Conservation (phyloP, 1,140 invertebrate species). For the Zophobas atratus region DNA sequence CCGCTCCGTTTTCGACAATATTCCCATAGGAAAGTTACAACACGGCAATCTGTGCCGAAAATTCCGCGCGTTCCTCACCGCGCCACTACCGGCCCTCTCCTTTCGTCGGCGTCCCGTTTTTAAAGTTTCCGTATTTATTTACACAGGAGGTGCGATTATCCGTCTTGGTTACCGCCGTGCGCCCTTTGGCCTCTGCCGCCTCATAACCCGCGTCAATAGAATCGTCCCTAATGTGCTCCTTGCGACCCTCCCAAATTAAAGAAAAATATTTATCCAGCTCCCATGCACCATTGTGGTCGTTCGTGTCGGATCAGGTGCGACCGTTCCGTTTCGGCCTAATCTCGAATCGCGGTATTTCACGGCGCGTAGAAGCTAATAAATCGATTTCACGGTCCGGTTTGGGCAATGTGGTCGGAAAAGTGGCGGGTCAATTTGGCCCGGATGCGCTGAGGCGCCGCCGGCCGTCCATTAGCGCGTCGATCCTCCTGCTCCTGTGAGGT, state of each 20-base stretch:
- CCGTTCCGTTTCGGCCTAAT: constrained; percentile 50
- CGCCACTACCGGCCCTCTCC: too few species aligned
- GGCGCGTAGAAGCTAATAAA: constrained; percentile 53
- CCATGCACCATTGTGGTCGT: neutral
- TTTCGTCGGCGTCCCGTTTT: too few species aligned
- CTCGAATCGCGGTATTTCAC: constrained; percentile 52
- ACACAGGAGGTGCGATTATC: too few species aligned
- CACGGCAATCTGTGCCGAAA: too few species aligned
- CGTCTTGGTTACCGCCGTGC: too few species aligned
- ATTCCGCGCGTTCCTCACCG: too few species aligned
- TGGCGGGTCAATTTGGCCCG: constrained; percentile 1
- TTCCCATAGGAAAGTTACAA: too few species aligned
- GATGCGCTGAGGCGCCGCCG: constrained; percentile 7
- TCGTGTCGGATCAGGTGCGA: constrained; percentile 3
- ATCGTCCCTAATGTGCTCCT: too few species aligned
- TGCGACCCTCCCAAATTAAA: constrained; percentile 46
- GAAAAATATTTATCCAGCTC: constrained; percentile 53
- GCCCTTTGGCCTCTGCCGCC: too few species aligned
- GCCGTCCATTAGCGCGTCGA: neutral
- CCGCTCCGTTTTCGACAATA: too few species aligned
- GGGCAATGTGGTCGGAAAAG: neutral
- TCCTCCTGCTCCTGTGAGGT: constrained; percentile 56
- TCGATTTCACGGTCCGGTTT: constrained; percentile 49
- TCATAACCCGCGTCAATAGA: too few species aligned
- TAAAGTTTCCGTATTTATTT: too few species aligned